Percentiles rank a stretch among this genome's conserved stretches.
These are phyloP conservation scores for Tribolium madens DNA, from an alignment of 1,140 invertebrate species.

Conservation along the genomic window DNA sequence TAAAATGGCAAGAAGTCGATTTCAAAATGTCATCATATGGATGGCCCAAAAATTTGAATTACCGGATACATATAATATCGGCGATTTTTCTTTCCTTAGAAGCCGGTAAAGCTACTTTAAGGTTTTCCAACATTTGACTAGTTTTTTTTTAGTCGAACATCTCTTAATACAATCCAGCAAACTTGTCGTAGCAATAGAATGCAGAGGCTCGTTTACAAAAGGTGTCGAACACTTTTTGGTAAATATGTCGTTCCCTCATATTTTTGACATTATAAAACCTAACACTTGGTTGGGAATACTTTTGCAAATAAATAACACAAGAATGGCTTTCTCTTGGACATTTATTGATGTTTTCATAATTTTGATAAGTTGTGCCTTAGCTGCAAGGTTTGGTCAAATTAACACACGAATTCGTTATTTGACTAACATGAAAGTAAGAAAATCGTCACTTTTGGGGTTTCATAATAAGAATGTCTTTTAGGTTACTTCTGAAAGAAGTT, in stretches of 20 bases:
- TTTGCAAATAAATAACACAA: not conserved
- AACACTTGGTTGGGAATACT: not conserved
- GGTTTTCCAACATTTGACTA: not conserved
- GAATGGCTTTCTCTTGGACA: constrained; percentile 37
- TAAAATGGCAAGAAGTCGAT: constrained; percentile 18
- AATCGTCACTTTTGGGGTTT: not conserved
- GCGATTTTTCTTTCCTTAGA: not conserved
- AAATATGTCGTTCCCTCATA: constrained; percentile 18
- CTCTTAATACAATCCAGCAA: not conserved
- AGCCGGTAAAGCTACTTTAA: not conserved
- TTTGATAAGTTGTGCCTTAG: constrained; percentile 22
- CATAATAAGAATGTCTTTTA: not conserved
- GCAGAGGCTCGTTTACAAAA: constrained; percentile 3
- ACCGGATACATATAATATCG: not conserved
- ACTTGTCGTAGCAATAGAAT: not conserved
- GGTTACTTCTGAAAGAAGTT: constrained; percentile 8
- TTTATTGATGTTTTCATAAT: constrained; percentile 26
- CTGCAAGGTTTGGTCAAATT: constrained; percentile 12
- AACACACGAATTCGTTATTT: constrained; percentile 12
- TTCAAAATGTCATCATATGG: constrained; percentile 4
- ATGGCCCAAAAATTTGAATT: constrained; percentile 24
- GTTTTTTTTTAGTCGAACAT: constrained; percentile 8
- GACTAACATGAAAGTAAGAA: constrained; percentile 3
- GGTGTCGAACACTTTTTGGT: constrained; percentile 19
- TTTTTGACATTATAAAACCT: constrained; percentile 19